These are phyloP conservation scores for Gouania willdenowi DNA, from an alignment of 2,797 vertebrate species.

Conservation along the genomic window DNA sequence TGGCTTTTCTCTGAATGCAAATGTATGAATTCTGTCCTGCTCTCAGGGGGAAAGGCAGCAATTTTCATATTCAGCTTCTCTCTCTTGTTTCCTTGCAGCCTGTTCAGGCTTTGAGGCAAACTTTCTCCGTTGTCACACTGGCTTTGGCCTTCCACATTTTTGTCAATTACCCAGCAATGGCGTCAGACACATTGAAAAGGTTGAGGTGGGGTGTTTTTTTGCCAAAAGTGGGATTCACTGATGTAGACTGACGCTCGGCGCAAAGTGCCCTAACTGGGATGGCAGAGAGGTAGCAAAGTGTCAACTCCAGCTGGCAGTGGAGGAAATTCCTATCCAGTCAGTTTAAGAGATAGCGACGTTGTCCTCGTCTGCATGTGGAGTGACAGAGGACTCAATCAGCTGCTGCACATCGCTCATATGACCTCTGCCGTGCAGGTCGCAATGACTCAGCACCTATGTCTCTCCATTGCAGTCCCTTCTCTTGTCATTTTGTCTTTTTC, in stretches of 20 bases:
- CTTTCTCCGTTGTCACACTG: constrained; percentile 22
- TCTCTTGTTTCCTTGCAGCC: constrained; percentile 9
- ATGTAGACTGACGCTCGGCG: constrained; percentile 57
- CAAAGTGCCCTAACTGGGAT: constrained; percentile 51
- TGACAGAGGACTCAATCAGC: constrained; percentile 34
- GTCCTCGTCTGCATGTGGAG: constrained; percentile 22
- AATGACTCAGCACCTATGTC: constrained; percentile 45
- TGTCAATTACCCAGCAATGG: constrained; percentile 43
- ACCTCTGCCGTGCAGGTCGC: constrained; percentile 19
- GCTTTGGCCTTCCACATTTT: constrained; percentile 23
- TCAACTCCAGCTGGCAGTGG: constrained; percentile 52
- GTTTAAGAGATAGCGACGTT: constrained; percentile 36
- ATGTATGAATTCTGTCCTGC: constrained; percentile 13
- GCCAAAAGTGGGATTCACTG: constrained; percentile 22
- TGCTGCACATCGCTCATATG: constrained; percentile 2
- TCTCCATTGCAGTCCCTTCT: constrained; percentile 8
- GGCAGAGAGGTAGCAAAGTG: constrained; percentile 43
- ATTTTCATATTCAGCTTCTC: constrained; percentile 16
- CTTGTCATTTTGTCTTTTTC: constrained; percentile 3
- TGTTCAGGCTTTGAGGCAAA: constrained; percentile 26
- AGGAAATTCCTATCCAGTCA: constrained; percentile 57
- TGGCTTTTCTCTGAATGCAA: constrained; percentile 7
- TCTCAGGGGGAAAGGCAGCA: constrained; percentile 20
- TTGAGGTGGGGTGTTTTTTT: constrained; percentile 31
- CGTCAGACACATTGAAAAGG: constrained; percentile 38